A percentile compares a stretch with the other conserved stretches of the same genome.
These are phyloP conservation scores for Aleiodes alternator DNA, from an alignment of 2,888 invertebrate genomes.

Conservation along the genomic window DNA sequence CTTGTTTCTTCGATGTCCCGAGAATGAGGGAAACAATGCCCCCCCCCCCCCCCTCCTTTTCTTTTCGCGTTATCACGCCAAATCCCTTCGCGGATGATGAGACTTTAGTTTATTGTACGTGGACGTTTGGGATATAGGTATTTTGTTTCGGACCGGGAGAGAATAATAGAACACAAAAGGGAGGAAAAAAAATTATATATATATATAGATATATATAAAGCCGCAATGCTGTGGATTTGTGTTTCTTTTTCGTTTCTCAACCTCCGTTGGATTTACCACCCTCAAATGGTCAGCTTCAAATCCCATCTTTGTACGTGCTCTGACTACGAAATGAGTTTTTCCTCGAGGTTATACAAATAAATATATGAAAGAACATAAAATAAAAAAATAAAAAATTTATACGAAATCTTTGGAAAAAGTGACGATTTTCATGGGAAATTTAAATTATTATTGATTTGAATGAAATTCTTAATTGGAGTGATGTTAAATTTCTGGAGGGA, in stretches of 20 bases:
- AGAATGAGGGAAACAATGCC: constrained; percentile 59
- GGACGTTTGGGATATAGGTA: constrained; percentile 55
- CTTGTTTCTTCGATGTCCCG: constrained; percentile 21
- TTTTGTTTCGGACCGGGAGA: constrained; percentile 27
- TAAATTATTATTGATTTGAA: too few relatives aligned
- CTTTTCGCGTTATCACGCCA: constrained; percentile 69
- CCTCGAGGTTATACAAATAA: constrained; percentile 48
- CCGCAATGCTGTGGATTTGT: constrained; percentile 51
- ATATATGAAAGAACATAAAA: constrained; percentile 27
- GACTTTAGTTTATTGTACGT: constrained; percentile 75
- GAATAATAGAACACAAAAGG: constrained; percentile 37
- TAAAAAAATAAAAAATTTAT: neutral
- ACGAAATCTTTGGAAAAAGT: neutral
- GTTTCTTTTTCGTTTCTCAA: constrained; percentile 38
- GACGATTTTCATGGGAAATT: neutral
- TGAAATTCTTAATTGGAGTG: too few relatives aligned
- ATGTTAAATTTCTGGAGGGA: too few relatives aligned
- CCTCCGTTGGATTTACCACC: constrained; percentile 29
- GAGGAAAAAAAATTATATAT: constrained; percentile 9
- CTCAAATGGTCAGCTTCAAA: constrained; percentile 60
- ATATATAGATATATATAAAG: neutral
- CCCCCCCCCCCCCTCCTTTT: too few relatives aligned
- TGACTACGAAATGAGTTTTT: constrained; percentile 71
- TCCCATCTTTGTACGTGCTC: constrained; percentile 67
- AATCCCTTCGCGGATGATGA: constrained; percentile 74